These are phyloP conservation scores for Ctena decussata DNA, from an alignment of 2,888 invertebrate genomes.

Conservation along the genomic window DNA sequence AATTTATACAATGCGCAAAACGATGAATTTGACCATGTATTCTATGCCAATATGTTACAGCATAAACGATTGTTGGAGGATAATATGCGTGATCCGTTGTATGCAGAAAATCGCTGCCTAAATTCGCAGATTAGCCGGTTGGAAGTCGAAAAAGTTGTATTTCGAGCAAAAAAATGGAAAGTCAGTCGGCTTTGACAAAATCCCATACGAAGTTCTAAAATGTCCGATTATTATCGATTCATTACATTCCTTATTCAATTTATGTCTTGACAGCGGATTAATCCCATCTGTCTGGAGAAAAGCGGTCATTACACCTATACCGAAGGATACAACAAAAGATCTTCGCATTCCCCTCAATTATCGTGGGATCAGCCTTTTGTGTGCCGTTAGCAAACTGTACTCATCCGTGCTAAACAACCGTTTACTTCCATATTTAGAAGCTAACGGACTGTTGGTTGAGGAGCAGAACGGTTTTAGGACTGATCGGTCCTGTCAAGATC, in stretches of 20 bases:
- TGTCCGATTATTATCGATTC: not conserved
- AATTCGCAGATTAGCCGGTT: not conserved
- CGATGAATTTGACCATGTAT: not conserved
- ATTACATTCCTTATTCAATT: constrained; percentile 1
- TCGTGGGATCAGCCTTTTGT: not conserved
- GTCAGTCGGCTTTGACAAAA: not conserved
- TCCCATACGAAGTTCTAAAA: not conserved
- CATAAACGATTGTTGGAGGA: not conserved
- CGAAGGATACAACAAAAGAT: not conserved
- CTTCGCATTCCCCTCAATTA: not conserved
- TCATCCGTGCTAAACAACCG: not conserved
- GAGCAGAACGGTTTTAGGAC: constrained; percentile 13
- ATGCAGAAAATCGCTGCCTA: not conserved
- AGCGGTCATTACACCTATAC: not conserved
- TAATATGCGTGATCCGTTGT: not conserved
- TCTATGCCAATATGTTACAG: not conserved
- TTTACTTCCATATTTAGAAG: not conserved
- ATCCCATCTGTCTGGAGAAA: not conserved
- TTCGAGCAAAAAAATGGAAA: not conserved
- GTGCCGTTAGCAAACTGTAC: not conserved
- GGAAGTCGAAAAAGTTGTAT: not conserved
- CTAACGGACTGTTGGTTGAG: not conserved
- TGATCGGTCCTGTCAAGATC: constrained; percentile 5
- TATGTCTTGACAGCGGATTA: not conserved
- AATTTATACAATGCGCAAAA: not conserved